These are phyloP conservation scores for Anoura caudifer DNA, from an alignment of 2,113 vertebrate genomes.

Conservation along the genomic window DNA sequence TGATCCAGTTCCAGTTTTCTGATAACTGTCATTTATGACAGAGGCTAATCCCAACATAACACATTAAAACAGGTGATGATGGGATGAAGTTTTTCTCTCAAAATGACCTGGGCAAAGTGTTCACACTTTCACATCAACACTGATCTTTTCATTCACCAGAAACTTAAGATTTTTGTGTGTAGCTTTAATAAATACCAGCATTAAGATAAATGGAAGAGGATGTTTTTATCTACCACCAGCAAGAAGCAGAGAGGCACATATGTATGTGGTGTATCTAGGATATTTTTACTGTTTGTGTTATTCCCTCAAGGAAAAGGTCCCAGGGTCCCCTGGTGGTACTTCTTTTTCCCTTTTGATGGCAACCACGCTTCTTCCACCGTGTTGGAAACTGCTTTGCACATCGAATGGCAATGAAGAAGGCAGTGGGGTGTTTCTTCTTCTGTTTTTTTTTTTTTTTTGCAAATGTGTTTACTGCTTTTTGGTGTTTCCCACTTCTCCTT, in stretches of 20 bases:
- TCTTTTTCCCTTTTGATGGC: neutral
- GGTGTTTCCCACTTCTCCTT: neutral
- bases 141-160: neutral
- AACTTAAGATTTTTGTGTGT: neutral
- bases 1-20: neutral
- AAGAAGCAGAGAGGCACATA: neutral
- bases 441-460: neutral
- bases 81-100: neutral
- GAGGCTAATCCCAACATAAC: neutral
- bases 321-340: rapidly evolving
- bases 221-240: neutral
- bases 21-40: neutral
- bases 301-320: neutral
- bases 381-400: neutral
- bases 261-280: too few relatives aligned
- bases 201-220: neutral
- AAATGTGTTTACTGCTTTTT: neutral
- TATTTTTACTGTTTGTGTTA: too few relatives aligned
- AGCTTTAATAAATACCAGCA: neutral
- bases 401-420: neutral
- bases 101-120: neutral
- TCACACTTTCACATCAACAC: neutral
- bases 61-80: neutral
- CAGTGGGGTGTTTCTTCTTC: neutral
- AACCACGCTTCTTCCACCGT: too few relatives aligned